Evolutionary conservation across 2,888 invertebrate species (phyloP).

Genomic region (Athripsodes cinereus): DNA sequence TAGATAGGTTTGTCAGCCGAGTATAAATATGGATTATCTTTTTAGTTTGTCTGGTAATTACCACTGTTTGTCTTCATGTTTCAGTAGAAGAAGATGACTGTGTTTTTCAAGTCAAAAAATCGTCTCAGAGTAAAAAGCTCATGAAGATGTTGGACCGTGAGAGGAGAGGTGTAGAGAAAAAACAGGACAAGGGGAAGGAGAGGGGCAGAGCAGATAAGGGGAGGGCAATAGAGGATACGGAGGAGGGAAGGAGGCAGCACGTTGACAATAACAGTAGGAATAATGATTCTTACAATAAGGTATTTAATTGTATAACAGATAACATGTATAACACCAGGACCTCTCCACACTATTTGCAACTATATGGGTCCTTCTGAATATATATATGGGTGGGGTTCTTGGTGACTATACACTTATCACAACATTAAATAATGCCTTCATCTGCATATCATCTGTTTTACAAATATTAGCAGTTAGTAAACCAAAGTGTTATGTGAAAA

Average conservation of each 20-base stretch:
- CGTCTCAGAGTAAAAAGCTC: conserved; percentile 82
- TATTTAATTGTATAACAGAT: conserved; percentile 18
- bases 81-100: conserved; percentile 61
- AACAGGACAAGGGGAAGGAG: conserved; percentile 25
- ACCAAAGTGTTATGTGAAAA: too few species aligned
- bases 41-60: too few species aligned
- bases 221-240: conserved; percentile 31
- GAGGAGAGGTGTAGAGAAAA: conserved; percentile 39
- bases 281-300: conserved; percentile 27
- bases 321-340: not conserved
- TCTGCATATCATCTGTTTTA: too few species aligned
- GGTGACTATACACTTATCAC: too few species aligned
- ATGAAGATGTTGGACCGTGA: conserved; percentile 74
- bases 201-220: conserved; percentile 32
- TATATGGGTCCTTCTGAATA: too few species aligned
- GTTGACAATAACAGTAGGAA: conserved; percentile 26
- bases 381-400: too few species aligned
- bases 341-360: too few species aligned
- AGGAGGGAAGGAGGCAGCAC: conserved; percentile 13
- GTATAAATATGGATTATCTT: too few species aligned
- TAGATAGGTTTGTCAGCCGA: too few species aligned
- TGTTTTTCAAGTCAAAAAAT: conserved; percentile 93
- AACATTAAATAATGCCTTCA: too few species aligned
- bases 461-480: too few species aligned
- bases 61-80: too few species aligned